Evolutionary conservation across 2,797 vertebrate genomes (phyloP).

Genomic region (Dendrocincla tyrannina): DNA sequence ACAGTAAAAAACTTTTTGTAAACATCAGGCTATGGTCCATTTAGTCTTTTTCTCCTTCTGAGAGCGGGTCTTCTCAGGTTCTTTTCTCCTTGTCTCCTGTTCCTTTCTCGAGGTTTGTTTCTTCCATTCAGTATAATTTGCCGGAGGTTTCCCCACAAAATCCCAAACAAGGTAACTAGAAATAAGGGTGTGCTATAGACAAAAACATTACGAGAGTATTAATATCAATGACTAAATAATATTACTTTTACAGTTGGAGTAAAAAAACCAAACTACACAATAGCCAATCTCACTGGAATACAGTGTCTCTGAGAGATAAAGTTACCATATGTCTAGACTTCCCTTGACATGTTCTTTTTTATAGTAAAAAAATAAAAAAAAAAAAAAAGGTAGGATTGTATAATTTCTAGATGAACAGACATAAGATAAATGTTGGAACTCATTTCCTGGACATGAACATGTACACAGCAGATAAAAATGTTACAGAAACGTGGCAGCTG

Average conservation of each 20-base stretch:
- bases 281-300: neutral
- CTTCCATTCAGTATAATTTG: no score
- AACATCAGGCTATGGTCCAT: no score
- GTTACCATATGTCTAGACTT: neutral
- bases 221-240: neutral
- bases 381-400: neutral
- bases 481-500: neutral
- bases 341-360: accelerated
- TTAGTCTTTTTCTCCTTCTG: no score
- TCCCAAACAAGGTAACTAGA: neutral
- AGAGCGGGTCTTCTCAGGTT: no score
- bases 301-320: neutral
- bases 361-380: neutral
- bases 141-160: neutral
- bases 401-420: neutral
- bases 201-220: neutral
- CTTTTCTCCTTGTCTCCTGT: no score
- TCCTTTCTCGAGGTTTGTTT: no score
- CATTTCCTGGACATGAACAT: neutral
- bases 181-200: neutral
- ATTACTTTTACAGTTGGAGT: neutral
- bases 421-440: neutral
- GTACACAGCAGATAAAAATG: neutral
- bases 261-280: neutral
- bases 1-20: no score